A percentile compares a stretch with the other conserved stretches of the same genome.
Evolutionary conservation across 2,113 vertebrate species (phyloP).

Genomic region (Thoracochromis brauschi): DNA sequence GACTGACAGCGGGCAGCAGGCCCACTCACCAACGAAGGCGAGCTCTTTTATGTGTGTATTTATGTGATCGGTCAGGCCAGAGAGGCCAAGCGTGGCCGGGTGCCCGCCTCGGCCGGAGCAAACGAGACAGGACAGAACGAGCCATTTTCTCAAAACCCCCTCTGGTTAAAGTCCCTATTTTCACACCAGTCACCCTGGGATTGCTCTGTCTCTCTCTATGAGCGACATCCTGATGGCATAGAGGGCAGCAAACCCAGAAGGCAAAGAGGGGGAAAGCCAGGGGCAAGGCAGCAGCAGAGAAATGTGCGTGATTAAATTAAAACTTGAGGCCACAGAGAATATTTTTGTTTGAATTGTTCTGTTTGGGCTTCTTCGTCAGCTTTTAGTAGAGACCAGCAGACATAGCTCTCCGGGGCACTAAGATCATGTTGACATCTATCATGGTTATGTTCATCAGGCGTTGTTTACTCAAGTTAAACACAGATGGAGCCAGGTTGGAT

Average conservation of each 20-base stretch:
- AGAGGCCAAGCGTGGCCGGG: slow-evolving; percentile 43
- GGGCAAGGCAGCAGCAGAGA: neutral
- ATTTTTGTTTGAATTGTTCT: neutral
- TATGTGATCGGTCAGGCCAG: slow-evolving; percentile 37
- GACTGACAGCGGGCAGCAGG: slow-evolving; percentile 2
- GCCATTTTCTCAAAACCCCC: slow-evolving; percentile 46
- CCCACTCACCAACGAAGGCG: neutral
- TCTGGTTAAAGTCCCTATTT: slow-evolving; percentile 54
- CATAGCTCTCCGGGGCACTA: neutral
- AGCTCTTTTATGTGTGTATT: slow-evolving; percentile 41
- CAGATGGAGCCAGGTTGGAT: neutral
- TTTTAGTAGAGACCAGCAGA: neutral
- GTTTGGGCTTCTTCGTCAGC: neutral
- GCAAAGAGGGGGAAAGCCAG: neutral
- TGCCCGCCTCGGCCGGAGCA: slow-evolving; percentile 9
- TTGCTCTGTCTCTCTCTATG: slow-evolving; percentile 49
- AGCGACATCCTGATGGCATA: slow-evolving; percentile 32
- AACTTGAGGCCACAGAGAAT: neutral
- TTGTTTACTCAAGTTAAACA: slow-evolving; percentile 44
- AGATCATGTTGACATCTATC: slow-evolving; percentile 19
- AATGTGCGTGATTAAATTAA: slow-evolving; percentile 1
- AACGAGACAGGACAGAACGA: slow-evolving; percentile 47
- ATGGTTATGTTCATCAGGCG: slow-evolving; percentile 25
- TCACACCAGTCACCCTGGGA: slow-evolving; percentile 34
- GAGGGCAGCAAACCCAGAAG: neutral